Evolutionary conservation across 2,888 invertebrate species (phyloP), one percentile per base, ranked within the genome.

Genomic region (Nomada hirtipes): DNA sequence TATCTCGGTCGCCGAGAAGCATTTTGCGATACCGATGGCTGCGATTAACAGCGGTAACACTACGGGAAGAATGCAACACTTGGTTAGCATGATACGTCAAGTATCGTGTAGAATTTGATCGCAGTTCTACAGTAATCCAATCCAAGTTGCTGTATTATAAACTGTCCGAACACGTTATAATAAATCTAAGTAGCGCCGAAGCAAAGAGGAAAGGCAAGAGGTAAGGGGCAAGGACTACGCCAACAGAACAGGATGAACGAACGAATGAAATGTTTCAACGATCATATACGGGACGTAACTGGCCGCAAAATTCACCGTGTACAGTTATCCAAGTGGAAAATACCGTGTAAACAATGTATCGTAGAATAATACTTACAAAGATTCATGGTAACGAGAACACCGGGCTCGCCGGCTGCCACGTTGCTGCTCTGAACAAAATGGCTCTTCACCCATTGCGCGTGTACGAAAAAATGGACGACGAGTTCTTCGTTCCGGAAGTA

Each of bases 361-460:
- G 57, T 68, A 42, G 42, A 64, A 60, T 44, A 63, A 69, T 80
- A 79, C 93, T 93, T 83, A 93, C 93, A 68, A 71, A 84, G 80
- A 82, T 84, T 89, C 91, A 92, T 92, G 68, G 74, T 87, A 76
- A 79, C 4, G 15, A 68, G 70, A 85, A 84, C 67, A 79, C 65
- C 70, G 83, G 60, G 68, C 78, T 86, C 86, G 88, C 92, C 93
- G 91, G 91, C 87, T 88, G 92, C 92, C 92, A 92, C 92, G 92
- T 92, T 91, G 92, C 86, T 90, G 83, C 68, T 63, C 68, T 82
- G 81, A 90, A 90, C 91, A 93, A 93, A 89, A 93, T 93, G 93
- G 93, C 93, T 90, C 90, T 88, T 85, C 82, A 76, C 80, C 87
- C 92, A 92, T 92, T 92, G 91, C 92, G 92, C 91, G 91, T 92